Conservation (phyloP, 2,888 invertebrate species). For the Agonopterix alstromeriana region DNA sequence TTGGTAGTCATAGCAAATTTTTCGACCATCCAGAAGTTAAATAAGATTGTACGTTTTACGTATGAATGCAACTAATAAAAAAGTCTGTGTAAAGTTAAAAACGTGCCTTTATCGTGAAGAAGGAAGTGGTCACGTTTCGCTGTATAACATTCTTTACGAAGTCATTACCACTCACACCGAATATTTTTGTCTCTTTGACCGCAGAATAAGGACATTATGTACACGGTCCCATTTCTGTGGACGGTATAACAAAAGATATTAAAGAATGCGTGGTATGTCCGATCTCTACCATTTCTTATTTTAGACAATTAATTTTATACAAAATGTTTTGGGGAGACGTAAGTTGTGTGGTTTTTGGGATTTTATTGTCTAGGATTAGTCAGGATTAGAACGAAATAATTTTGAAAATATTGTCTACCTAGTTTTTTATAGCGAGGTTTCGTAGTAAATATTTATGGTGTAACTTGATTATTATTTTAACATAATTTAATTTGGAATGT, state of each 20-base stretch:
- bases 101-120: too few relatives aligned
- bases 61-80: too few relatives aligned
- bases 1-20: too few relatives aligned
- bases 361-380: conserved; percentile 9
- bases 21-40: too few relatives aligned
- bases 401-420: neutral
- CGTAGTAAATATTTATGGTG: too few relatives aligned
- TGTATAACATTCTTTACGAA: too few relatives aligned
- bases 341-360: conserved; percentile 18
- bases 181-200: too few relatives aligned
- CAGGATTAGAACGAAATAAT: conserved; percentile 4
- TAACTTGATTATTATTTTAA: neutral
- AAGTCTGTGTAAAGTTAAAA: too few relatives aligned
- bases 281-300: conserved; percentile 11
- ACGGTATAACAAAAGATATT: conserved; percentile 22
- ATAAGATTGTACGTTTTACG: too few relatives aligned
- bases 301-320: conserved; percentile 26
- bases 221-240: neutral
- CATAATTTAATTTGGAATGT: neutral
- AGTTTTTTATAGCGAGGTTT: too few relatives aligned
- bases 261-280: conserved; percentile 34
- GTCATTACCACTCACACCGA: too few relatives aligned
- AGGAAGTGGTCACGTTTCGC: too few relatives aligned
- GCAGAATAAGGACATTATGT: neutral
- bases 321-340: conserved; percentile 18